A percentile compares a stretch with the other conserved stretches of the same genome.
Conservation (phyloP, 2,113 vertebrate species). For the Cyanoderma ruficeps region DNA sequence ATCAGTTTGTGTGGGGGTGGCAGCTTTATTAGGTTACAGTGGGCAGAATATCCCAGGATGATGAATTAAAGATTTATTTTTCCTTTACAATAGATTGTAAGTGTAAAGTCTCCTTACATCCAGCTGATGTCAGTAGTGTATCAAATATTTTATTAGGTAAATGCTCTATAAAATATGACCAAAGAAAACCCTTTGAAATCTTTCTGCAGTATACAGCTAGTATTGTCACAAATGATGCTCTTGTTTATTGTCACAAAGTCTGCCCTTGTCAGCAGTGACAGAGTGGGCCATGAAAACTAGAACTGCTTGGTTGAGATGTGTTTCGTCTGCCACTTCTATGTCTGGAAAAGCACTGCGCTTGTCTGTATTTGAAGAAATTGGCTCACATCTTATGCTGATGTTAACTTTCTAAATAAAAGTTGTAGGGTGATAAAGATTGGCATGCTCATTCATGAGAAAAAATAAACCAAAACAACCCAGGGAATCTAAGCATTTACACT, state of each 20-base stretch:
- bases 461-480: background rate
- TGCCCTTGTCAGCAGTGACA: background rate
- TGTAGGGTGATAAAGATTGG: background rate
- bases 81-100: background rate
- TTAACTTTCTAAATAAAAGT: background rate
- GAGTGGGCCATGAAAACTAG: background rate
- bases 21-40: background rate
- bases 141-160: background rate
- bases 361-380: background rate
- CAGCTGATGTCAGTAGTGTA: constrained; percentile 42
- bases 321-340: background rate
- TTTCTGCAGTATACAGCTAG: background rate
- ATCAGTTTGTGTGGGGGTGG: background rate
- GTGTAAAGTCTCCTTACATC: background rate
- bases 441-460: background rate
- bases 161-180: background rate
- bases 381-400: background rate
- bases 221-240: background rate
- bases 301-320: background rate
- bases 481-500: background rate
- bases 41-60: background rate
- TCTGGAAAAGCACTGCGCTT: background rate
- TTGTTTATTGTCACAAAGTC: background rate
- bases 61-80: background rate
- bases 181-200: background rate